Evolutionary conservation across 1,140 invertebrate species (phyloP).

Genomic region (Drosophila orosa): DNA sequence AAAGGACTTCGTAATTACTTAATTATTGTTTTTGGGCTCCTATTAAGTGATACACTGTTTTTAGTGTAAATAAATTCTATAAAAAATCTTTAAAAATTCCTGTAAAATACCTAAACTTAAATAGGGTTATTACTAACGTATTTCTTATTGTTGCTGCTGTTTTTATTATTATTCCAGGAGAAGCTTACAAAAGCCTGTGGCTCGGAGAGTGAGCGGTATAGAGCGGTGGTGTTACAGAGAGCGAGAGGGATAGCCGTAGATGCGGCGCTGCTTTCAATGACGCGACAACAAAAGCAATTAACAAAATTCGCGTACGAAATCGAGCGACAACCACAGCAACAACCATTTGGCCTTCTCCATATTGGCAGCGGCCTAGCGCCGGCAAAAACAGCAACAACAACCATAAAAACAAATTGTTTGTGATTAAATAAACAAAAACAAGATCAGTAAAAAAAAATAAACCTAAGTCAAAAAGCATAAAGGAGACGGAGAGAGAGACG

Average conservation of each 20-base stretch:
- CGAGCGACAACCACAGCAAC: constrained; percentile 20
- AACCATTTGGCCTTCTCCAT: constrained; percentile 48
- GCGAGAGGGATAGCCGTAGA: constrained; percentile 30
- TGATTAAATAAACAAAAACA: constrained; percentile 42
- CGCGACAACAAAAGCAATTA: constrained; percentile 43
- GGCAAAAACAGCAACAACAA: constrained; percentile 39
- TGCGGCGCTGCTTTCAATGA: constrained; percentile 61
- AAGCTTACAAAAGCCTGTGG: constrained; percentile 10
- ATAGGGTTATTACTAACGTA: background rate
- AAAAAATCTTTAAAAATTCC: too few species aligned
- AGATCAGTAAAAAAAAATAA: constrained; percentile 32
- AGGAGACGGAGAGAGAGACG: background rate
- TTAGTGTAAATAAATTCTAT: too few species aligned
- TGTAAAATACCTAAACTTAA: too few species aligned
- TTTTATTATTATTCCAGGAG: constrained; percentile 30
- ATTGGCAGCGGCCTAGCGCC: constrained; percentile 37
- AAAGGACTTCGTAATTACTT: too few species aligned
- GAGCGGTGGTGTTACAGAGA: constrained; percentile 10
- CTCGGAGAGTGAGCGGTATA: constrained; percentile 20
- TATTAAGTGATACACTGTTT: too few species aligned
- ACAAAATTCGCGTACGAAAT: constrained; percentile 61
- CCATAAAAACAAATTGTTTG: constrained; percentile 32
- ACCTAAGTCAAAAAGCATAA: constrained; percentile 22
- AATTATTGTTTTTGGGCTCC: too few species aligned
- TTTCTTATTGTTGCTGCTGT: background rate